phyloP scores from a whole-genome alignment of 92 coral and sea anemone species.

The Diadumene lineata region DNA sequence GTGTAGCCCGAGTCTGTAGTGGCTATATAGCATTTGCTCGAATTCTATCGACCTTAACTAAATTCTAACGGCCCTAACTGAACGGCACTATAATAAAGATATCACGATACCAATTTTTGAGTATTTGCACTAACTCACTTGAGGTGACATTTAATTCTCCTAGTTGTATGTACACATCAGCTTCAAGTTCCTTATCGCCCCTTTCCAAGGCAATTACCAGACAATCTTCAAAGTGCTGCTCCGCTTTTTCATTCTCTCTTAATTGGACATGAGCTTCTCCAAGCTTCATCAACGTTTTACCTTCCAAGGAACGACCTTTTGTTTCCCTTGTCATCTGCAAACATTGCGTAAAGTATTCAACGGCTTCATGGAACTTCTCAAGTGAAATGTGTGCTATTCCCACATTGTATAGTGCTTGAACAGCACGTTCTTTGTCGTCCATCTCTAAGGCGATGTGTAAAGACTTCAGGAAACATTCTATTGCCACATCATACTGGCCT shows the following conservation, averaged over 20 bases:
- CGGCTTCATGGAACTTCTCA: not conserved
- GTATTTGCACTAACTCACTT: too few relatives aligned
- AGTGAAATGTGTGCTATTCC: not conserved
- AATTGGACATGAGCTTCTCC: not conserved
- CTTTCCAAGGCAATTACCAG: slow-evolving; percentile 1
- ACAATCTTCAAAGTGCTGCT: not conserved
- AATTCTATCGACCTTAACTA: too few relatives aligned
- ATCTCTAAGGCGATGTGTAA: not conserved
- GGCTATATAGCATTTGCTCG: too few relatives aligned
- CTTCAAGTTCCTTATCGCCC: slow-evolving; percentile 2
- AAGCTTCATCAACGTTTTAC: not conserved
- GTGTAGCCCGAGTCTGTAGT: too few relatives aligned
- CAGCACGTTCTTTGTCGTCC: not conserved
- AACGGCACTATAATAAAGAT: too few relatives aligned
- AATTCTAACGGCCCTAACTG: too few relatives aligned
- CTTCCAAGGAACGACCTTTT: not conserved
- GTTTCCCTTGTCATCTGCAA: not conserved
- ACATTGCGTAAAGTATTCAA: not conserved
- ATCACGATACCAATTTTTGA: too few relatives aligned
- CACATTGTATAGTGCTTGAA: not conserved
- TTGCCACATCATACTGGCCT: not conserved
- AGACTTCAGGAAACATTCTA: not conserved
- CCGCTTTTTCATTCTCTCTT: slow-evolving; percentile 6
- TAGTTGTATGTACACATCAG: not conserved
- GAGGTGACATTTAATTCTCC: not conserved